phyloP scores from a whole-genome alignment of 2,797 vertebrate genomes.

The Chelonia mydas region DNA sequence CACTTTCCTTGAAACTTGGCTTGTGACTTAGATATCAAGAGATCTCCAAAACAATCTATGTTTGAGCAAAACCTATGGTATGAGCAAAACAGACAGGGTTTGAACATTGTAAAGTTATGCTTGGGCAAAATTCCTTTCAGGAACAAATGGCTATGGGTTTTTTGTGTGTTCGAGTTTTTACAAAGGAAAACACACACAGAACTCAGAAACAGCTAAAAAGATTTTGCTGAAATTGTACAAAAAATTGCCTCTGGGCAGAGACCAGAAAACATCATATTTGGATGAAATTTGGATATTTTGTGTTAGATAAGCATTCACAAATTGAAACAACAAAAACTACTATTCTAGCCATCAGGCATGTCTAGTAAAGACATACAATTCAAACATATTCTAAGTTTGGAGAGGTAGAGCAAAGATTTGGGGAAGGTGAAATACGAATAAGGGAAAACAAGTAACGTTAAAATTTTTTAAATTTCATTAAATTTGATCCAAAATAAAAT shows the following conservation, averaged over 20 bases:
- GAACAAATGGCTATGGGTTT: background rate
- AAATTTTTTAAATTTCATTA: background rate
- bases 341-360: background rate
- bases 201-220: background rate
- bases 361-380: background rate
- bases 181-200: background rate
- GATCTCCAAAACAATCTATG: background rate
- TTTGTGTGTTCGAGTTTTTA: background rate
- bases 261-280: background rate
- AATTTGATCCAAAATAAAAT: background rate
- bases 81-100: background rate
- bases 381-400: background rate
- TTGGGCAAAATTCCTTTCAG: background rate
- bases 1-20: background rate
- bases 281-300: background rate
- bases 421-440: background rate
- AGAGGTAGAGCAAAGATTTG: background rate
- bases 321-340: conserved; percentile 28
- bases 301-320: conserved; percentile 27
- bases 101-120: background rate
- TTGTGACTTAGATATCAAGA: background rate
- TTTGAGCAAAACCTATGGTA: background rate
- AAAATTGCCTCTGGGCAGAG: background rate
- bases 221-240: background rate
- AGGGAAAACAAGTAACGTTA: background rate